phyloP scores from a whole-genome alignment of 2,797 vertebrate species.

The Aldrovandia affinis region DNA sequence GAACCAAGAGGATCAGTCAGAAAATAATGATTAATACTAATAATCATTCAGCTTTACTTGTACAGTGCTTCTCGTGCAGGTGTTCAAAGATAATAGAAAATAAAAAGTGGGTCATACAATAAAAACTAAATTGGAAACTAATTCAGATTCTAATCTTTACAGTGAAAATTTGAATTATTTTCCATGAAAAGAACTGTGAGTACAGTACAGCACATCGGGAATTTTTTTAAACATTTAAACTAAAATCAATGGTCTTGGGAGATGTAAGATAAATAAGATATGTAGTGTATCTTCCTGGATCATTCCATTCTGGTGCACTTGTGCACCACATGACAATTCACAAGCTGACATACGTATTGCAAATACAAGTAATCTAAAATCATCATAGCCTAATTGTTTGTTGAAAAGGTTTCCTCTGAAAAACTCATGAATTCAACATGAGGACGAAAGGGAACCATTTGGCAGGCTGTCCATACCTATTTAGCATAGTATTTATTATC shows the following conservation, averaged over 20 bases:
- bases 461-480: background rate
- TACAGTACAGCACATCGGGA: no score
- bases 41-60: no score
- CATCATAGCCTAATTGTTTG: background rate
- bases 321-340: background rate
- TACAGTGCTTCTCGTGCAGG: no score
- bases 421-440: background rate
- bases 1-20: slow-evolving; percentile 36
- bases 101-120: no score
- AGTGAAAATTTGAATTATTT: background rate
- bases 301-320: background rate
- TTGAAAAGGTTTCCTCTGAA: background rate
- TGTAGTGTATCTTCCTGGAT: no score
- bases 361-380: background rate
- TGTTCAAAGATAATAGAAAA: no score
- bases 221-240: no score
- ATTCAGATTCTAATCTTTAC: background rate
- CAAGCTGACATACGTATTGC: no score
- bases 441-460: background rate
- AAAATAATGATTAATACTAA: no score
- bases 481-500: background rate
- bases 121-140: no score
- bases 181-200: background rate
- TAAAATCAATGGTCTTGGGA: no score
- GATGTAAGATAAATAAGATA: no score